A percentile compares a stretch with the other conserved stretches of the same genome.
phyloP scores from a whole-genome alignment of 1,140 invertebrate species.

The Papilio machaon region DNA sequence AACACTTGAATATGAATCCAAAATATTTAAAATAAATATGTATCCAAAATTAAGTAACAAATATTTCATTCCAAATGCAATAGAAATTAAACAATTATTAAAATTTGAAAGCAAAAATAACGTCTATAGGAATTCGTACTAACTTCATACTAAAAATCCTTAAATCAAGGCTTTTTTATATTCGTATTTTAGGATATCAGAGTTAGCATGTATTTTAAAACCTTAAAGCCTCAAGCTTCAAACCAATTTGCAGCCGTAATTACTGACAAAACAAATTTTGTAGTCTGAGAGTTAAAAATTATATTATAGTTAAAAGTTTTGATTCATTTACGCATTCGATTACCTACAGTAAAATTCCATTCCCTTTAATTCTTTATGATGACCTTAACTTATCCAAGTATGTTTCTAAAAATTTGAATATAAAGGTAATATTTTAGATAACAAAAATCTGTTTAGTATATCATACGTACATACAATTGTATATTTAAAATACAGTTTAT shows the following conservation, averaged over 20 bases:
- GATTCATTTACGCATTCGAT: background rate
- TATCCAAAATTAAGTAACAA: no score
- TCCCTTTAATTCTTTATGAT: slow-evolving; percentile 15
- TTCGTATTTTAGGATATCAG: slow-evolving; percentile 26
- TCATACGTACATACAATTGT: no score
- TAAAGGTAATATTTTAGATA: no score
- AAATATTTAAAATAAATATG: no score
- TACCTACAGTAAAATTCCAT: background rate
- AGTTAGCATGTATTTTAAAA: slow-evolving; percentile 35
- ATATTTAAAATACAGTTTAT: slow-evolving; percentile 4
- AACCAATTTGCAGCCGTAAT: slow-evolving; percentile 60
- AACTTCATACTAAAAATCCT: background rate
- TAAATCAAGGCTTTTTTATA: background rate
- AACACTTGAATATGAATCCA: no score
- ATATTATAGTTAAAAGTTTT: background rate
- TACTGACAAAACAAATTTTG: slow-evolving; percentile 50
- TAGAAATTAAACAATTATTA: background rate
- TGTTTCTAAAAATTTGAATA: no score
- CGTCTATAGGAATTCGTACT: background rate
- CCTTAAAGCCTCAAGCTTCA: slow-evolving; percentile 44
- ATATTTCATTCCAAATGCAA: no score
- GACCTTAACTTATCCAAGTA: background rate
- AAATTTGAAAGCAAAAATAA: background rate
- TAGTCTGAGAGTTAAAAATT: slow-evolving; percentile 49
- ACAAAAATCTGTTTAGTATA: no score